Percentiles rank a stretch among this genome's conserved stretches.
Conservation (phyloP, 2,113 vertebrate species). For the Melozone crissalis region DNA sequence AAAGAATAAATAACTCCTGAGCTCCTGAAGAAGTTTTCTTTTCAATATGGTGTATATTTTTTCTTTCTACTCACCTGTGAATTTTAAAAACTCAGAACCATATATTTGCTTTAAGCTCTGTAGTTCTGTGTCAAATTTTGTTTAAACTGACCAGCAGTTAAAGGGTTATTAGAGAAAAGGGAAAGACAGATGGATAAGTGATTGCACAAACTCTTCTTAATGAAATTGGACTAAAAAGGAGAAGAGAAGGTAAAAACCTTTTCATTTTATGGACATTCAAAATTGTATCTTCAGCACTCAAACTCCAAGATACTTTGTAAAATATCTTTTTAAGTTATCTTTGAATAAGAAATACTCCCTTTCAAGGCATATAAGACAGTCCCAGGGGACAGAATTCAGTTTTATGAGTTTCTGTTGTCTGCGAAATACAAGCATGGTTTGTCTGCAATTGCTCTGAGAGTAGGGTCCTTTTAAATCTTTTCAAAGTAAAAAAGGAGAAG, state of each 20-base stretch:
- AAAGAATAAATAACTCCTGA: background rate
- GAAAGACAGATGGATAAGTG: background rate
- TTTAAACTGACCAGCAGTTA: background rate
- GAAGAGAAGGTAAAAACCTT: background rate
- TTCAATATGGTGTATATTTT: background rate
- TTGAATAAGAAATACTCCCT: background rate
- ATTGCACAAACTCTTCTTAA: background rate
- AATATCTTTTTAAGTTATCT: background rate
- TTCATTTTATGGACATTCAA: background rate
- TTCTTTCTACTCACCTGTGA: background rate
- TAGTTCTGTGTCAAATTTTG: background rate
- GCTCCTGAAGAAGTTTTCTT: background rate
- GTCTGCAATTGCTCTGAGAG: background rate
- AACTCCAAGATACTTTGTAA: background rate
- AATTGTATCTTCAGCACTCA: background rate
- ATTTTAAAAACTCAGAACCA: background rate
- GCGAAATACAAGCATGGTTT: background rate
- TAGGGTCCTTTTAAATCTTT: background rate
- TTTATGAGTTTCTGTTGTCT: background rate
- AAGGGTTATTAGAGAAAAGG: background rate
- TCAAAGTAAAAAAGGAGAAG: background rate
- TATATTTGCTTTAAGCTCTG: background rate
- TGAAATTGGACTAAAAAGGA: background rate
- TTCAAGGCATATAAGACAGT: background rate
- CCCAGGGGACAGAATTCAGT: background rate